A percentile compares a stretch with the other conserved stretches of the same genome.
These are phyloP conservation scores for Bactericera cockerelli DNA, from an alignment of 1,140 invertebrate genomes.

Conservation along the genomic window DNA sequence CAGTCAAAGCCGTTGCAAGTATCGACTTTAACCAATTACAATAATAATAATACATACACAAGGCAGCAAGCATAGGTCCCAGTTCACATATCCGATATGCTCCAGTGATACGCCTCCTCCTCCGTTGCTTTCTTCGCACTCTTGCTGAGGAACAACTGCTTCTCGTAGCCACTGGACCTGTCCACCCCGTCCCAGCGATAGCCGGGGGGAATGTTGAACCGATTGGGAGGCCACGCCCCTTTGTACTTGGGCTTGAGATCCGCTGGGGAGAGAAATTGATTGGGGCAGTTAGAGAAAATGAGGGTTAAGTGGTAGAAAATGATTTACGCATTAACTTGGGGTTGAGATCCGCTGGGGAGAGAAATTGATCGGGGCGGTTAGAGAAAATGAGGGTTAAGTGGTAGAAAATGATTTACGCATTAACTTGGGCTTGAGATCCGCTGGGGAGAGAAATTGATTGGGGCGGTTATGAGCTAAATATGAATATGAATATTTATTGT, in stretches of 20 bases:
- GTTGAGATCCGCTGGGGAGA: conserved; percentile 34
- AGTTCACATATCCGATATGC: conserved; percentile 79
- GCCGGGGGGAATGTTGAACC: conserved; percentile 81
- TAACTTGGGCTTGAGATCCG: conserved; percentile 40
- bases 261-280: conserved; percentile 36
- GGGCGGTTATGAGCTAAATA: too few species aligned
- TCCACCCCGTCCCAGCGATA: conserved; percentile 98
- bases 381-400: too few species aligned
- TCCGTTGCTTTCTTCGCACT: conserved; percentile 58
- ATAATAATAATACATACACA: too few species aligned
- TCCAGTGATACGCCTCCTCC: conserved; percentile 89
- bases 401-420: too few species aligned
- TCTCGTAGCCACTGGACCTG: conserved; percentile 92
- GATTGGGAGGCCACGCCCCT: conserved; percentile 72
- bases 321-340: too few species aligned
- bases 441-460: conserved; percentile 37
- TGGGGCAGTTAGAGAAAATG: too few species aligned
- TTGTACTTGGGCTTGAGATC: conserved; percentile 46
- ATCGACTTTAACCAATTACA: too few species aligned
- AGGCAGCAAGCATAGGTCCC: too few species aligned
- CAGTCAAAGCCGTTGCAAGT: too few species aligned
- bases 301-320: too few species aligned
- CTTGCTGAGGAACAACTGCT: conserved; percentile 64
- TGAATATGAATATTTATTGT: too few species aligned
- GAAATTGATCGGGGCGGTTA: too few species aligned